These are phyloP conservation scores for Turritopsis dohrnii DNA, from an alignment of 30 jellyfish, hydroid and myxozoan genomes.

Conservation along the genomic window DNA sequence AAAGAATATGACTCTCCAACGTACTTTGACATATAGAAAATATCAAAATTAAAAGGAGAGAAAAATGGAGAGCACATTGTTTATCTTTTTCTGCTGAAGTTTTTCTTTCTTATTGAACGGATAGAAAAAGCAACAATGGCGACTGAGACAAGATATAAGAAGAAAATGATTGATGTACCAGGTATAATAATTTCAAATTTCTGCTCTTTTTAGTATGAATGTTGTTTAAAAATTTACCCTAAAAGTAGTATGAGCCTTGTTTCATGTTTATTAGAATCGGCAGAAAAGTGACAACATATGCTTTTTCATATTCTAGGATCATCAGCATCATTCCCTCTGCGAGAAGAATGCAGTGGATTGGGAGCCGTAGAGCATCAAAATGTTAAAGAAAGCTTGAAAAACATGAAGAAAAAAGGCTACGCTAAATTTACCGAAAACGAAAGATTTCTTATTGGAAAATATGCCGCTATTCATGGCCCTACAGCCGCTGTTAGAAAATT, in stretches of 20 bases:
- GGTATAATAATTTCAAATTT: not conserved
- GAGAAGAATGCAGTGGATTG: not conserved
- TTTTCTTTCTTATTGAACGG: not conserved
- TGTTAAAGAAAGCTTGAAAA: conserved; percentile 14
- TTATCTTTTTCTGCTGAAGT: not conserved
- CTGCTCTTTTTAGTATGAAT: not conserved
- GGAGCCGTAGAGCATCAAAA: conserved; percentile 12
- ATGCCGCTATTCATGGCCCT: conserved; percentile 27
- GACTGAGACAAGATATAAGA: conserved; percentile 9
- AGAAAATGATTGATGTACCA: conserved; percentile 5
- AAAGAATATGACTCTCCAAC: not conserved
- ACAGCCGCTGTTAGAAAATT: conserved; percentile 18
- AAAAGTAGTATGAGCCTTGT: not conserved
- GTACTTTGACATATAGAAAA: not conserved
- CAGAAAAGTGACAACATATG: not conserved
- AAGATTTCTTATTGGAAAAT: conserved; percentile 24
- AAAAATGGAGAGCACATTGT: not conserved
- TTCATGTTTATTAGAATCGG: not conserved
- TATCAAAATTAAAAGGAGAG: not conserved
- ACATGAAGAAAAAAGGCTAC: conserved; percentile 14
- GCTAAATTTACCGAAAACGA: not conserved
- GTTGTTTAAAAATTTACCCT: not conserved
- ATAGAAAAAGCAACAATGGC: not conserved
- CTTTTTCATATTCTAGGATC: conserved; percentile 4
- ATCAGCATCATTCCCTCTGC: conserved; percentile 9